Base-by-base conservation (phyloP, 2,888 invertebrate genomes). In the Oscheius onirici region DNA sequence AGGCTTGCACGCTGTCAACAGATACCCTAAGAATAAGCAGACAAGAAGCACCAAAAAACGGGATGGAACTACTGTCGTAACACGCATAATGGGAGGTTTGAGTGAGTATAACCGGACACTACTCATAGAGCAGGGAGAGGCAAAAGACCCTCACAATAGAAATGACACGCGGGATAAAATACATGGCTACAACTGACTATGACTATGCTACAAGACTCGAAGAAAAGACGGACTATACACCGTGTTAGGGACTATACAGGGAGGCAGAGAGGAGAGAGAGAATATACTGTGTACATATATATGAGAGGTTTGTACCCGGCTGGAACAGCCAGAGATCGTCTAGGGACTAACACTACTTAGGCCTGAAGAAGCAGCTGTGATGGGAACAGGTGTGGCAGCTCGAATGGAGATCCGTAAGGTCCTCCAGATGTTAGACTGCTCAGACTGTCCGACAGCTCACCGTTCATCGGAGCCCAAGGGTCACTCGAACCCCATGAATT, bases 341-440 rank as follows among this genome's bases (percentile, higher is more conserved):
- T 63, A 63, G 63, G 49, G 63, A 49, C 63, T 63, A 63, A 24
- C 43, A 41, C 46, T 49, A 63, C 57, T 74, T 76, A 79, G 46
- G 79, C 79, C 60, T 79, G 79, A 40, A 77, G 71, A 43, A 79
- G 75, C 28, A 79, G 71, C 60, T 75, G 75, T 6, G 75, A 75
- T 58, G 75, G 75, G 46, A 75, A 75, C 63, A 79, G 67, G 52
- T 79, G 77, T 34, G 72, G 71, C 60, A 79, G 68, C 60, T 79
- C 79, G 73, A 79, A 75, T 72, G 67, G 73, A 66, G 60, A 69
- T 46, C 49, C 73, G 71, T 54, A 74, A 61, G 46, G 69, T 69
- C 63, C 73, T 17, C 58, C 58, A 58, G 40, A 20, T 17, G 34
- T 41, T 22, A 52, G 52, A 73, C 63, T 46, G 20, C 43, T 57